These are phyloP conservation scores for Eugnorisma glareosa DNA, from an alignment of 2,888 invertebrate genomes.

Conservation along the genomic window DNA sequence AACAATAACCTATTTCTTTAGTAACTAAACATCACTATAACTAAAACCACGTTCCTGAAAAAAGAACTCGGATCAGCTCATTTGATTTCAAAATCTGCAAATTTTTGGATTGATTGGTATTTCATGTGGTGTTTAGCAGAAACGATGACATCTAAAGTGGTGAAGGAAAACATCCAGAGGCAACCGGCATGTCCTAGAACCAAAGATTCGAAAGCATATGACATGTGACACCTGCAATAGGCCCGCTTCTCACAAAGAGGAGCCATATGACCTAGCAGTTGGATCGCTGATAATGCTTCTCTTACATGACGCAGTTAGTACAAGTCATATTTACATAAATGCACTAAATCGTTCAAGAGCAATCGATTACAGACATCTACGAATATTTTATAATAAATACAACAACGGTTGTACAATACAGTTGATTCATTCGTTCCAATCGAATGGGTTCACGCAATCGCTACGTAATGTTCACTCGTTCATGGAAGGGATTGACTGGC, in stretches of 20 bases:
- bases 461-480: slow-evolving; percentile 55
- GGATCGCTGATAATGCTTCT: not conserved
- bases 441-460: slow-evolving; percentile 59
- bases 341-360: slow-evolving; percentile 25
- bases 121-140: too few relatives aligned
- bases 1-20: too few relatives aligned
- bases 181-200: not conserved
- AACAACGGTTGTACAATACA: slow-evolving; percentile 60
- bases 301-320: not conserved
- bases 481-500: slow-evolving; percentile 26
- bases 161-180: not conserved
- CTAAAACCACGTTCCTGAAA: too few relatives aligned
- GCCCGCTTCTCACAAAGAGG: not conserved
- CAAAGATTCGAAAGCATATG: not conserved
- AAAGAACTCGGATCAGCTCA: too few relatives aligned
- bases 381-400: slow-evolving; percentile 40
- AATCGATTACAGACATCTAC: slow-evolving; percentile 21
- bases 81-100: too few relatives aligned
- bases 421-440: slow-evolving; percentile 52
- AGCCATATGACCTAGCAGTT: not conserved
- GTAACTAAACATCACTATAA: too few relatives aligned
- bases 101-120: too few relatives aligned
- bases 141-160: too few relatives aligned
- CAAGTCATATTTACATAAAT: not conserved
- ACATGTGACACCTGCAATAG: not conserved